Evolutionary conservation across 2,888 invertebrate species (phyloP).

Genomic region (Rhogogaster chlorosoma): DNA sequence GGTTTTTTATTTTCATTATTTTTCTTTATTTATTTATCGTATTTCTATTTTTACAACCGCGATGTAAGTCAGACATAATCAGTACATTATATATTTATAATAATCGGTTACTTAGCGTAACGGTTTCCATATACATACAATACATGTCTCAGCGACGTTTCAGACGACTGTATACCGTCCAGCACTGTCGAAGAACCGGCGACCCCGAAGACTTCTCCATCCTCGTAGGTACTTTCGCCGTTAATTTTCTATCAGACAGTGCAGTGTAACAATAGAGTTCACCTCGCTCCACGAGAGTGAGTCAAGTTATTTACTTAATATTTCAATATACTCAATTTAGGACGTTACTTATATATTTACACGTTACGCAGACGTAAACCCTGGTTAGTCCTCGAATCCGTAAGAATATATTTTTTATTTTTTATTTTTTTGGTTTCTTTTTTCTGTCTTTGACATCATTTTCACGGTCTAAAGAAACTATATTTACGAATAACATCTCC

Average conservation of each 20-base stretch:
- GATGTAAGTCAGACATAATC: not conserved
- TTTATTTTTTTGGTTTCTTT: not conserved
- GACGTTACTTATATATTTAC: conserved; percentile 51
- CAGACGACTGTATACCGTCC: conserved; percentile 12
- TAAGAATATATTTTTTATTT: conserved; percentile 53
- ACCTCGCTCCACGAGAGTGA: not conserved
- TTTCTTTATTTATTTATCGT: not conserved
- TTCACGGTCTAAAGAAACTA: conserved; percentile 25
- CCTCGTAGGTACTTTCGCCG: not conserved
- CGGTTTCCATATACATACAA: conserved; percentile 6
- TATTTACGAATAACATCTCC: not conserved
- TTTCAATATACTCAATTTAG: conserved; percentile 49
- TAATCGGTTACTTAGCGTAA: conserved; percentile 8
- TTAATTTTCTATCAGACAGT: not conserved
- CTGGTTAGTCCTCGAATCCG: conserved; percentile 77
- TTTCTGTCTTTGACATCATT: not conserved
- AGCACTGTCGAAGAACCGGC: not conserved
- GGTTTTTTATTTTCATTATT: not conserved
- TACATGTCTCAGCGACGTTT: conserved; percentile 15
- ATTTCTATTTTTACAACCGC: not conserved
- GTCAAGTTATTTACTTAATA: conserved; percentile 18
- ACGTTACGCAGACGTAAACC: conserved; percentile 70
- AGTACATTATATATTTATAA: conserved; percentile 25
- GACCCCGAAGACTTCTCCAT: not conserved
- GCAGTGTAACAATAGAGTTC: not conserved